A percentile compares a stretch with the other conserved stretches of the same genome.
Evolutionary conservation across 2,888 invertebrate genomes (phyloP).

Genomic region (Amblyjoppa proteus): DNA sequence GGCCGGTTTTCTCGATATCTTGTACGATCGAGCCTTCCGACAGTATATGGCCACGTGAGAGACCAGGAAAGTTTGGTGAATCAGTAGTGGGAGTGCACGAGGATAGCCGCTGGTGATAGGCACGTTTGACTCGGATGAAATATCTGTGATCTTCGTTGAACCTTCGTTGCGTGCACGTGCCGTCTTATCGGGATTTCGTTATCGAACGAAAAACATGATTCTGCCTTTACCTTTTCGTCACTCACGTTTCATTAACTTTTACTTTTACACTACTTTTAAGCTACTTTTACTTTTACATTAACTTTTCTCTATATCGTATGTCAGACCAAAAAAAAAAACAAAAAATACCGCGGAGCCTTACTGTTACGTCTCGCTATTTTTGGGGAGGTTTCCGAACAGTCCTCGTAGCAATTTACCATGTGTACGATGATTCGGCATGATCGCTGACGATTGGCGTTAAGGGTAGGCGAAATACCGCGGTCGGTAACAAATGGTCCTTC

Average conservation of each 20-base stretch:
- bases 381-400: too few species aligned
- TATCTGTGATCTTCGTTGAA: background rate
- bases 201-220: constrained; percentile 8
- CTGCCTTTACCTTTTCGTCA: background rate
- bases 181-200: constrained; percentile 13
- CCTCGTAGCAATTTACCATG: too few species aligned
- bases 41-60: constrained; percentile 25
- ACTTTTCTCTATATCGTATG: background rate
- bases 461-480: too few species aligned
- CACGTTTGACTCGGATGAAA: background rate
- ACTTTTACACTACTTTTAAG: too few species aligned
- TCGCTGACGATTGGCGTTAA: too few species aligned
- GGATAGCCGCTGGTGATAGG: constrained; percentile 2
- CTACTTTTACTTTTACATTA: background rate
- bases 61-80: constrained; percentile 71
- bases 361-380: too few species aligned
- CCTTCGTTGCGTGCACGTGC: background rate
- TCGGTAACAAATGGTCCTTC: too few species aligned
- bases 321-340: background rate
- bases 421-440: too few species aligned
- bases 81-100: constrained; percentile 60
- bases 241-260: background rate
- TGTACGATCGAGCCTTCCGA: background rate
- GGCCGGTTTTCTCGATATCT: constrained; percentile 10
- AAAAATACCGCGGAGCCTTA: background rate